Base-by-base conservation (phyloP, 1,140 invertebrate genomes). In the Ostrea denselamellosa region DNA sequence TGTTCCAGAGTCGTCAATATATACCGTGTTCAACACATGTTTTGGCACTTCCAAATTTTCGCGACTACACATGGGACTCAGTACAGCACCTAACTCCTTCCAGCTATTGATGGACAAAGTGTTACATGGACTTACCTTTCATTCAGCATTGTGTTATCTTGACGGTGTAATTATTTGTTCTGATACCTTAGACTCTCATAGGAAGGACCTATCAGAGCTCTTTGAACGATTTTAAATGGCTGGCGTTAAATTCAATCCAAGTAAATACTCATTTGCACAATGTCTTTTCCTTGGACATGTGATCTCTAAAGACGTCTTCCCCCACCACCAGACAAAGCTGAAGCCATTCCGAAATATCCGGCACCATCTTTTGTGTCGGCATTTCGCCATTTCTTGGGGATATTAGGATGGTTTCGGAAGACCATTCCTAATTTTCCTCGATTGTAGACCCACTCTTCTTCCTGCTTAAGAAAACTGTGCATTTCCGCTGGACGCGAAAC, bases 21-120 rank as follows among this genome's bases (percentile, higher is more conserved):
- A 86, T n/a, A 90, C 89, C 7, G 84, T 85, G 28, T 86, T 88
- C 56, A 90, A 86, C 68, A 88, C 89, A 4, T 90, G 85, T 25
- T 90, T 83, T 71, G 86, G 89, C n/a, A 88, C 68, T 89, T 22
- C 86, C 88, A n/a, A n/a, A n/a, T n/a, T n/a, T n/a, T n/a, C n/a
- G n/a, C n/a, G n/a, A n/a, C n/a, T n/a, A n/a, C n/a, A n/a, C 2
- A 87, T 89, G 88, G 86, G 86, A 65, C 71, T 89, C 10, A 87
- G 68, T 5, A 81, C 88, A 65, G 83, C 88, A 2, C 88, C 86
- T 10, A 52, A 68, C 52, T 85, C 83, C 19, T 89, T 89, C 28
- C 88, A 89, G 44, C 81, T 87, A 51, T 34, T 89, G 14, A 89
- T 89, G 86, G 56, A 89, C 54, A 89, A 87, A 83, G 82, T 89